A percentile compares a stretch with the other conserved stretches of the same genome.
Conservation (phyloP, 2,797 vertebrate species). For the Sphaeramia orbicularis region DNA sequence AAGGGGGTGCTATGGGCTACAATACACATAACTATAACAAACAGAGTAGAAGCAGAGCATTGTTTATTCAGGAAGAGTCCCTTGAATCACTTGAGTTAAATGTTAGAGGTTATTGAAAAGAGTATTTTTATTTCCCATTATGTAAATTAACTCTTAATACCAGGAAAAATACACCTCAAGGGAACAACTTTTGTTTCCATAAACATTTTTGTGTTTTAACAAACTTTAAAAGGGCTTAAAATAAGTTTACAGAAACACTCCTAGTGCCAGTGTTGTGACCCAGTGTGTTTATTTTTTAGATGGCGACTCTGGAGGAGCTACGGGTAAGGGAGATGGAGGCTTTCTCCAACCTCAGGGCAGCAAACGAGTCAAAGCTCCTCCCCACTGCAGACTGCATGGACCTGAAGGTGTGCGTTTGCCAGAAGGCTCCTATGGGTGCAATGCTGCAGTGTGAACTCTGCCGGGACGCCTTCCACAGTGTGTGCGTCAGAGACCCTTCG, state of each 20-base stretch:
- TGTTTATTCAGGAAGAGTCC: too few species aligned
- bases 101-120: too few species aligned
- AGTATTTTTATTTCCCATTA: too few species aligned
- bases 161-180: too few species aligned
- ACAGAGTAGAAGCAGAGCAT: too few species aligned
- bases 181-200: too few species aligned
- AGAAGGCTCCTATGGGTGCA: constrained; percentile 90
- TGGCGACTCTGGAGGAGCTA: constrained; percentile 93
- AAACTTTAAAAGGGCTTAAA: too few species aligned
- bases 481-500: constrained; percentile 85
- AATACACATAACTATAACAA: too few species aligned
- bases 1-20: too few species aligned
- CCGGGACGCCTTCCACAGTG: constrained; percentile 92
- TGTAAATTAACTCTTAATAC: too few species aligned
- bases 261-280: constrained; percentile 1
- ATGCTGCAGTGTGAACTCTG: constrained; percentile 98
- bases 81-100: too few species aligned
- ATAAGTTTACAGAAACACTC: background rate
- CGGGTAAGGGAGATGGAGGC: constrained; percentile 92
- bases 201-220: too few species aligned
- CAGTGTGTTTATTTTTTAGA: constrained; percentile 77
- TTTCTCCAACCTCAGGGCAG: constrained; percentile 88
- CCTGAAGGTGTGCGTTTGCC: constrained; percentile 92
- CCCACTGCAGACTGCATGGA: constrained; percentile 86
- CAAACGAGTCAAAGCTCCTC: constrained; percentile 93